phyloP scores from a whole-genome alignment of 2,888 invertebrate genomes.

The Zygaena filipendulae region DNA sequence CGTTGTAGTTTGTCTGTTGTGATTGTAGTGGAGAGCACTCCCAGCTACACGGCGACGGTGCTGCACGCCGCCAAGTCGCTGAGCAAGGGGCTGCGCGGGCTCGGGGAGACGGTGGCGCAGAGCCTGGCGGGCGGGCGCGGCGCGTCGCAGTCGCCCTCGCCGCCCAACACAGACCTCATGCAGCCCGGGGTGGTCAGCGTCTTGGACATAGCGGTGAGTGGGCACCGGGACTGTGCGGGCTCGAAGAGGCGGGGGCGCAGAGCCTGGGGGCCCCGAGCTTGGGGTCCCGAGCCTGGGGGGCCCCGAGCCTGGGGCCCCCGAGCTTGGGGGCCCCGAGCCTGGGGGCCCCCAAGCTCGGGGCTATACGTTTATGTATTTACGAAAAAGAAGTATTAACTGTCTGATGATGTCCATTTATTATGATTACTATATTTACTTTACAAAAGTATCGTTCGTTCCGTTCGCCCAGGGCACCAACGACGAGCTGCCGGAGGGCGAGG shows the following conservation, averaged over 20 bases:
- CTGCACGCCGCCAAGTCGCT: slow-evolving; percentile 95
- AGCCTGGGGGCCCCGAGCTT: no score
- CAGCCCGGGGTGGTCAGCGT: slow-evolving; percentile 92
- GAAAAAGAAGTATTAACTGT: no score
- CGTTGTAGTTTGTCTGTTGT: no score
- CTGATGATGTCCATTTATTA: background rate
- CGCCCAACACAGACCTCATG: slow-evolving; percentile 66
- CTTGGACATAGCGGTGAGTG: slow-evolving; percentile 79
- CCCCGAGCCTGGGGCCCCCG: no score
- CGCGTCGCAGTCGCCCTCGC: slow-evolving; percentile 58
- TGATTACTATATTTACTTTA: no score
- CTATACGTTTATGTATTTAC: no score
- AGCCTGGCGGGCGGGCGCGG: slow-evolving; percentile 81
- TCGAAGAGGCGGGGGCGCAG: no score
- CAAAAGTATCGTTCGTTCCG: slow-evolving; percentile 3
- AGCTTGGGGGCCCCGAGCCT: no score
- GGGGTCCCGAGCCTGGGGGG: no score
- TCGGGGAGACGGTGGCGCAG: slow-evolving; percentile 92
- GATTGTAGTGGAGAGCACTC: no score
- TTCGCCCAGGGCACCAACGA: slow-evolving; percentile 57
- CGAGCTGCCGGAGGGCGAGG: slow-evolving; percentile 71
- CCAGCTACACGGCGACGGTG: slow-evolving; percentile 92
- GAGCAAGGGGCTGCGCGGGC: slow-evolving; percentile 88
- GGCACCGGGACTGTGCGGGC: no score
- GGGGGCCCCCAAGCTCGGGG: no score